Evolutionary conservation across 2,797 vertebrate genomes (phyloP).

Genomic region (Hybognathus amarus): DNA sequence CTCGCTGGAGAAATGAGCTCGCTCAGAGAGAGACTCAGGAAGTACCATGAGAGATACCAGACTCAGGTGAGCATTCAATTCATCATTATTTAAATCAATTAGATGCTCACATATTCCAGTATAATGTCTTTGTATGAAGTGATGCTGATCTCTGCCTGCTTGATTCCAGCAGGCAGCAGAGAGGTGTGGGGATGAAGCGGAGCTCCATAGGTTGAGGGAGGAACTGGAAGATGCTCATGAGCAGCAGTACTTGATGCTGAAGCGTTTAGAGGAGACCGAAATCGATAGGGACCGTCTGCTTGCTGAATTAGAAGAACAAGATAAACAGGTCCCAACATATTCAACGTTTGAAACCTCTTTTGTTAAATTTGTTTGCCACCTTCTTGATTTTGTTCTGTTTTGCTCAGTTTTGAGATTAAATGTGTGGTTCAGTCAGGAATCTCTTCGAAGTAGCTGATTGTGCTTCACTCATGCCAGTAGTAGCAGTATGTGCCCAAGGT

Average conservation of each 20-base stretch:
- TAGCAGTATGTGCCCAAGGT: not conserved
- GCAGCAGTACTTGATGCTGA: conserved; percentile 77
- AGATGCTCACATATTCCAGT: not conserved
- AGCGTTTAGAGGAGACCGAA: conserved; percentile 84
- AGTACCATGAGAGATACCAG: conserved; percentile 74
- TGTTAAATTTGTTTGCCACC: not conserved
- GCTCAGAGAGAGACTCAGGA: conserved; percentile 75
- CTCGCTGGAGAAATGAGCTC: conserved; percentile 74
- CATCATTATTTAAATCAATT: not conserved
- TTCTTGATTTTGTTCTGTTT: not conserved
- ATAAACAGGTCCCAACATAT: conserved; percentile 74
- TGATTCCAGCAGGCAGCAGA: conserved; percentile 73
- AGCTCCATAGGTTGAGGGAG: conserved; percentile 70
- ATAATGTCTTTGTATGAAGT: not conserved
- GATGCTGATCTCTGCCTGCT: not conserved
- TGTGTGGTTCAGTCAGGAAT: not conserved
- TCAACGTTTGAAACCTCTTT: not conserved
- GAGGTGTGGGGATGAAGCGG: conserved; percentile 73
- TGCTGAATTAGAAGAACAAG: conserved; percentile 78
- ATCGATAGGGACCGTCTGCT: conserved; percentile 81
- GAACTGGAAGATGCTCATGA: conserved; percentile 79
- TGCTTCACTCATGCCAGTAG: not conserved
- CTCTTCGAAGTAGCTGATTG: too few relatives aligned
- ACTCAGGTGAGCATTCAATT: conserved; percentile 60
- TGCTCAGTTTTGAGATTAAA: not conserved